Conservation (phyloP, 1,140 invertebrate genomes). For the Trichonephila clavata region DNA sequence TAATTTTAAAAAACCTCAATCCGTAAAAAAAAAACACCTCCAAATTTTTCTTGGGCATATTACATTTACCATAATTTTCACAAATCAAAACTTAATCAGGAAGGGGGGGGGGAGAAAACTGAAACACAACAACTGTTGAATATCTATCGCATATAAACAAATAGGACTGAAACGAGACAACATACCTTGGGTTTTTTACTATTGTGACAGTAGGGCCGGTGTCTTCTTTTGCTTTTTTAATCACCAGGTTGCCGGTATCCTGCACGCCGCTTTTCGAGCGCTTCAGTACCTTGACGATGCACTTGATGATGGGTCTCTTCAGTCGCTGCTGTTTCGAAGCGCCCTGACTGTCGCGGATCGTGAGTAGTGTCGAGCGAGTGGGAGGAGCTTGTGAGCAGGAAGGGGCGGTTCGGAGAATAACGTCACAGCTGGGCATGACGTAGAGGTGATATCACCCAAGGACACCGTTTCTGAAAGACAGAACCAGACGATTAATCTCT, state of each 20-base stretch:
- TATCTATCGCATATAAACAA: too few species aligned
- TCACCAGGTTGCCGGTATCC: background rate
- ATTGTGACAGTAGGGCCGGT: background rate
- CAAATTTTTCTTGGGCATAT: too few species aligned
- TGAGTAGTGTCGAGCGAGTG: background rate
- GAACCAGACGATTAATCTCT: background rate
- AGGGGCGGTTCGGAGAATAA: background rate
- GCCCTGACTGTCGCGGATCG: background rate
- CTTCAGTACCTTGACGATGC: slow-evolving; percentile 41
- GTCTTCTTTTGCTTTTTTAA: slow-evolving; percentile 18
- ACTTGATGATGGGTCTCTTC: slow-evolving; percentile 41
- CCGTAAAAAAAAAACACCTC: too few species aligned
- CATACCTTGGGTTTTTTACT: background rate
- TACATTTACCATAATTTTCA: too few species aligned
- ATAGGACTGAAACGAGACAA: background rate
- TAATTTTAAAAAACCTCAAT: too few species aligned
- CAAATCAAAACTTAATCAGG: too few species aligned
- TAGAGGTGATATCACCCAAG: slow-evolving; percentile 49
- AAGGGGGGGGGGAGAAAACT: too few species aligned
- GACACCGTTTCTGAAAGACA: slow-evolving; percentile 21
- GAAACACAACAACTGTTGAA: too few species aligned
- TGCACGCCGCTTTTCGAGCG: background rate
- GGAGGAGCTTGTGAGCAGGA: slow-evolving; percentile 30
- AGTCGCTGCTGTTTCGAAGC: background rate
- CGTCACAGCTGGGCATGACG: slow-evolving; percentile 60